Percentiles rank a stretch among this genome's conserved stretches.
Conservation (phyloP, 1,140 invertebrate genomes). For the Heterodera schachtii region DNA sequence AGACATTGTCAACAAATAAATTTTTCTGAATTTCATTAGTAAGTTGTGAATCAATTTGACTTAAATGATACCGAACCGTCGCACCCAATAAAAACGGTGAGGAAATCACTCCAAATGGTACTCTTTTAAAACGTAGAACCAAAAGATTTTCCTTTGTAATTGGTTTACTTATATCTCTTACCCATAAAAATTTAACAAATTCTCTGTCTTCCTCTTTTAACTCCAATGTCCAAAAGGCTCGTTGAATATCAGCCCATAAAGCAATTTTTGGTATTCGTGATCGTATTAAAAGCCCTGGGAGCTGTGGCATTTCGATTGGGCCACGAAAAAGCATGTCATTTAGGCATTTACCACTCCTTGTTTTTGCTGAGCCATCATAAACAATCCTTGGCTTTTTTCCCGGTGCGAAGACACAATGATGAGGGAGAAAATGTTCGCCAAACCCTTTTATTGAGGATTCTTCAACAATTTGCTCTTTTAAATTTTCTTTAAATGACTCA, state of each 20-base stretch:
- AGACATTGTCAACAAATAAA: slow-evolving; percentile 5
- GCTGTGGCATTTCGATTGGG: background rate
- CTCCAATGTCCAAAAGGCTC: background rate
- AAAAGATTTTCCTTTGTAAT: background rate
- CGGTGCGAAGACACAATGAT: background rate
- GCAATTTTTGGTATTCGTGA: background rate
- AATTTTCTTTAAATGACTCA: background rate
- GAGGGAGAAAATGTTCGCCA: background rate
- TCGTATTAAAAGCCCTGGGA: background rate
- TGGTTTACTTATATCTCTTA: background rate
- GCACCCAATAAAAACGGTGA: background rate
- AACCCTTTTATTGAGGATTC: background rate
- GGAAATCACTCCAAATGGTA: background rate
- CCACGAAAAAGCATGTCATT: slow-evolving; percentile 5
- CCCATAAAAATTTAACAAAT: background rate
- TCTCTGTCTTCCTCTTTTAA: background rate
- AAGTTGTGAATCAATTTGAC: background rate
- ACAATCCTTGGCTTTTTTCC: slow-evolving; percentile 1
- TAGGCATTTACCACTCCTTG: background rate
- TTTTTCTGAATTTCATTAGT: background rate
- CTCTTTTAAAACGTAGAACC: background rate
- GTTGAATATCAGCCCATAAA: background rate
- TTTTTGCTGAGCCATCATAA: background rate
- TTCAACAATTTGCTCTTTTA: background rate
- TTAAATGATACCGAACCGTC: background rate